A percentile compares a stretch with the other conserved stretches of the same genome.
phyloP scores from a whole-genome alignment of 37 sponge, comb jelly and placozoan genomes.

The Axinella damicornis region DNA sequence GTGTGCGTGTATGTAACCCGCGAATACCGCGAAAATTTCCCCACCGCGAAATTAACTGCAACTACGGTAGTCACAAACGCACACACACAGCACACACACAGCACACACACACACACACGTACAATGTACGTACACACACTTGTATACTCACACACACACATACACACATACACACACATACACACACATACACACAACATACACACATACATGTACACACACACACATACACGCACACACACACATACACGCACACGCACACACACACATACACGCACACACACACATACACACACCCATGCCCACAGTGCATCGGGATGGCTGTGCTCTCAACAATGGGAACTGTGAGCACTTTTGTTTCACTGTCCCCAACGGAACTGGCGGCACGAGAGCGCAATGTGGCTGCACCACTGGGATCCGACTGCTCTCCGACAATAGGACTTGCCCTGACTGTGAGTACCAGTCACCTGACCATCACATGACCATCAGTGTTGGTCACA shows the following conservation, averaged over 20 bases:
- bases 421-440: background rate
- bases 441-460: slow-evolving; percentile 22
- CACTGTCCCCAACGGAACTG: slow-evolving; percentile 31
- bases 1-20: no score
- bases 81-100: no score
- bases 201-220: slow-evolving; percentile 1
- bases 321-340: slow-evolving; percentile 34
- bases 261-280: background rate
- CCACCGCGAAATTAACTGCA: no score
- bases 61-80: no score
- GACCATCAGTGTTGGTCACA: no score
- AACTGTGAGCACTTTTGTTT: slow-evolving; percentile 32
- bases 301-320: background rate
- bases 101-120: no score
- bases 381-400: slow-evolving; percentile 18
- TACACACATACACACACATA: slow-evolving; percentile 1
- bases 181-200: slow-evolving; percentile 14
- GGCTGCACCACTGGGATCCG: slow-evolving; percentile 49
- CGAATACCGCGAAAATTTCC: no score
- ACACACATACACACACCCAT: background rate
- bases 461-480: background rate
- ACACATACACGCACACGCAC: no score
- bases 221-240: slow-evolving; percentile 10
- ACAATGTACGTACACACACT: background rate
- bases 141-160: background rate